phyloP scores from a whole-genome alignment of 2,888 invertebrate species.

The Trileptium ribeirensis region DNA sequence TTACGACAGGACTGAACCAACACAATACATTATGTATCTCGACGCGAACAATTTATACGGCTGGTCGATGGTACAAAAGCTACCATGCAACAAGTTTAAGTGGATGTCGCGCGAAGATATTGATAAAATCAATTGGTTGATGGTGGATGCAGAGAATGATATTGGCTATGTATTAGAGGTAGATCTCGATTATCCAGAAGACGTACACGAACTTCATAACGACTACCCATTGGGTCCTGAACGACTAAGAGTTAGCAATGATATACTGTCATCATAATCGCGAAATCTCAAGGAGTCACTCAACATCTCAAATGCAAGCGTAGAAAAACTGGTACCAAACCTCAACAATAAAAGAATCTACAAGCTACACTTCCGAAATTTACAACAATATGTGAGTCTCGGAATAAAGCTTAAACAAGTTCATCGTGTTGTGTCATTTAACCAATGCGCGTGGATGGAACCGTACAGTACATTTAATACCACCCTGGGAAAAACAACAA shows the following conservation, averaged over 20 bases:
- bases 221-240: neutral
- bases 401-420: neutral
- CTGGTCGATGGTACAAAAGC: neutral
- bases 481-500: neutral
- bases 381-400: neutral
- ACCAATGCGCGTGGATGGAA: neutral
- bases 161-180: neutral
- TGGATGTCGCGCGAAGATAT: neutral
- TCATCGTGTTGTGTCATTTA: neutral
- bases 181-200: neutral
- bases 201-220: neutral
- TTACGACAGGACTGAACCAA: neutral
- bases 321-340: neutral
- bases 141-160: neutral
- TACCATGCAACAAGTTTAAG: neutral
- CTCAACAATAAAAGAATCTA: neutral
- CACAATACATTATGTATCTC: neutral
- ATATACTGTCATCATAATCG: neutral
- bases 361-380: neutral
- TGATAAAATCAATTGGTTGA: neutral
- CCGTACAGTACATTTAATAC: conserved; percentile 1
- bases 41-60: neutral
- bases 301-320: neutral
- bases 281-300: too few relatives aligned
- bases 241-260: neutral